These are phyloP conservation scores for Mycetomoellerius zeteki DNA, from an alignment of 1,140 invertebrate species.

Conservation along the genomic window DNA sequence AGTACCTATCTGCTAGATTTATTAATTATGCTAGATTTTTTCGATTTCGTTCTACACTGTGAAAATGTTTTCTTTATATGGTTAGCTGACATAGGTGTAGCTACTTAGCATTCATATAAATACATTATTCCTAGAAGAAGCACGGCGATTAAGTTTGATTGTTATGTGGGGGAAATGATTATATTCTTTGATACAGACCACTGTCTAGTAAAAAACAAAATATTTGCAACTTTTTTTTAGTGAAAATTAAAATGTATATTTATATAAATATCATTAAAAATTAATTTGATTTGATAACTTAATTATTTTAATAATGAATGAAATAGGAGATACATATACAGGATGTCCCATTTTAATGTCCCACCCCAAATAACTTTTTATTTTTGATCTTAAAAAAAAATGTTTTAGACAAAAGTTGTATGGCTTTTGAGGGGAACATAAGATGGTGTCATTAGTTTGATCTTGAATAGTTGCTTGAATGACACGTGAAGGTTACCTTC, in stretches of 20 bases:
- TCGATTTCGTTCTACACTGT: background rate
- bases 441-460: no score
- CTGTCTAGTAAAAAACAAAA: background rate
- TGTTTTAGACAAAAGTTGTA: no score
- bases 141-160: background rate
- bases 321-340: background rate
- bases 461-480: no score
- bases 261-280: background rate
- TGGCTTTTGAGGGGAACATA: no score
- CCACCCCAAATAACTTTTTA: no score
- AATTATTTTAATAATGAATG: background rate
- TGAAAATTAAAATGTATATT: background rate
- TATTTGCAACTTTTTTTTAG: conserved; percentile 1
- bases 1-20: background rate
- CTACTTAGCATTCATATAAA: background rate
- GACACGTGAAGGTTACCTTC: no score
- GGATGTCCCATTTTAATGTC: no score
- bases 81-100: background rate
- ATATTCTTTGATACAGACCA: background rate
- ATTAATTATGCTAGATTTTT: background rate
- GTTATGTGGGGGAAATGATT: background rate
- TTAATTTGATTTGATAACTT: background rate
- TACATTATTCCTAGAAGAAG: conserved; percentile 19
- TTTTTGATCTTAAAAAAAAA: no score
- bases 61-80: background rate